phyloP scores from a whole-genome alignment of 2,888 invertebrate species.

The Lepidochitona cinerea region DNA sequence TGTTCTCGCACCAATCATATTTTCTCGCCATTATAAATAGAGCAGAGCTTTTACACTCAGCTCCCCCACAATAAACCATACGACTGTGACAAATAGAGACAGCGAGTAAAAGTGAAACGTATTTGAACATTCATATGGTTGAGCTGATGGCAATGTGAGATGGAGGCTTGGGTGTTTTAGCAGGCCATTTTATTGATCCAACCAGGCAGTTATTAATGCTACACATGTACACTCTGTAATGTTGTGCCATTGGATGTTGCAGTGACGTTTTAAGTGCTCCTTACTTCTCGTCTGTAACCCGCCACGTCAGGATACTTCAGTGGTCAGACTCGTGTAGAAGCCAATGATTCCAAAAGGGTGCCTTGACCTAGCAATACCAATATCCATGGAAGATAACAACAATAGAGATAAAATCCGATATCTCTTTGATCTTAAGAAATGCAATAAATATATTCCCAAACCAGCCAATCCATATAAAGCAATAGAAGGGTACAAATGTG shows the following conservation, averaged over 20 bases:
- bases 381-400: too few relatives aligned
- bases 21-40: not conserved
- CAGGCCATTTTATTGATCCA: not conserved
- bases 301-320: not conserved
- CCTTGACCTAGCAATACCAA: too few relatives aligned
- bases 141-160: not conserved
- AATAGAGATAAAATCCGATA: too few relatives aligned
- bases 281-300: not conserved
- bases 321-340: too few relatives aligned
- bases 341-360: too few relatives aligned
- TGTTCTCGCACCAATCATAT: not conserved
- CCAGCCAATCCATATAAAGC: too few relatives aligned
- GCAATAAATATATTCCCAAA: too few relatives aligned
- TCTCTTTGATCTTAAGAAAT: too few relatives aligned
- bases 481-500: too few relatives aligned
- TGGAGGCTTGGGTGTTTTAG: not conserved
- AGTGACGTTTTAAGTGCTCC: not conserved
- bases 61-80: not conserved
- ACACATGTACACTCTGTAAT: not conserved
- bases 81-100: not conserved
- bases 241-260: not conserved
- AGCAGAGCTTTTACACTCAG: not conserved
- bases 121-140: constrained; percentile 4
- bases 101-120: not conserved
- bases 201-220: not conserved